Evolutionary conservation across 2,113 vertebrate genomes (phyloP).

Genomic region (Panthera tigris): DNA sequence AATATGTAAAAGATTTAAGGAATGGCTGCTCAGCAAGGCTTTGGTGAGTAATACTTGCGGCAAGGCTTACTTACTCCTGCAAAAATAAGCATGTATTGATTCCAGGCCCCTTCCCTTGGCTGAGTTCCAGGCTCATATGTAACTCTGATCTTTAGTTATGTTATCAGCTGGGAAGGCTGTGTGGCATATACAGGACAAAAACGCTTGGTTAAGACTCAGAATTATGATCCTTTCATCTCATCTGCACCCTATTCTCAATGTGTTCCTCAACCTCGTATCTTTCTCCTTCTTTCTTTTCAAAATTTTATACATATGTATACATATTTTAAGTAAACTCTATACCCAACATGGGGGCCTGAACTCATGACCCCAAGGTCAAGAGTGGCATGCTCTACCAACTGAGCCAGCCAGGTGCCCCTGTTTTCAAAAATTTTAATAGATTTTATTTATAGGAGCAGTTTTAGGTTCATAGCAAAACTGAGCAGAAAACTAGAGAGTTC

Average conservation of each 20-base stretch:
- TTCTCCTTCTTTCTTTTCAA: background rate
- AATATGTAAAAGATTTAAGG: constrained; percentile 23
- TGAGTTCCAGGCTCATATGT: background rate
- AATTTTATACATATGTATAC: background rate
- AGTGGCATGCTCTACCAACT: background rate
- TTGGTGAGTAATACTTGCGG: background rate
- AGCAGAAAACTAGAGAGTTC: background rate
- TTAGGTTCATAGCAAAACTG: background rate
- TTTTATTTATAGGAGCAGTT: background rate
- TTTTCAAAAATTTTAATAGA: background rate
- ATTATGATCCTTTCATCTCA: background rate
- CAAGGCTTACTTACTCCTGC: background rate
- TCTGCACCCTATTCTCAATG: background rate
- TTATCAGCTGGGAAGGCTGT: background rate
- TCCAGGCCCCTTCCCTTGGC: background rate
- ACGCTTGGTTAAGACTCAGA: background rate
- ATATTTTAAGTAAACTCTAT: background rate
- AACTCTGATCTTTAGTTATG: background rate
- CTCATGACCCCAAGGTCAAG: background rate
- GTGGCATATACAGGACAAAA: background rate
- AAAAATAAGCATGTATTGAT: background rate
- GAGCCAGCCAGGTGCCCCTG: background rate
- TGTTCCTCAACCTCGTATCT: background rate
- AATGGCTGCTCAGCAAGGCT: background rate
- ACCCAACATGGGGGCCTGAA: background rate